Percentiles rank a stretch among this genome's conserved stretches.
Conservation (phyloP, 2,888 invertebrate genomes). For the Nomada ferruginata region DNA sequence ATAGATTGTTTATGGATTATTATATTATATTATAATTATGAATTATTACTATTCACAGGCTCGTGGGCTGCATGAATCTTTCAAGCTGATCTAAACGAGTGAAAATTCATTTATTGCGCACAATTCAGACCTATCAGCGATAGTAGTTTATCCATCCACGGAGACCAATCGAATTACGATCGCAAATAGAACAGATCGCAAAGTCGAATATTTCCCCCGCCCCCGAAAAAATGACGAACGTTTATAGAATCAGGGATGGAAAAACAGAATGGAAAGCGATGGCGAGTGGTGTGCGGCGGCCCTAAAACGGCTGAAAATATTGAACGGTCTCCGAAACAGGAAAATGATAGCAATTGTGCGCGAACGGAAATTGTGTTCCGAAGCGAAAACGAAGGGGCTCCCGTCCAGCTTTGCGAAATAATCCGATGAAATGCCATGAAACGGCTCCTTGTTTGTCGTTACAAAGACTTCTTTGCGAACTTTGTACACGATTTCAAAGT, state of each 20-base stretch:
- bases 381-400: slow-evolving; percentile 41
- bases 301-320: slow-evolving; percentile 21
- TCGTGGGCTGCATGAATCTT: too few relatives aligned
- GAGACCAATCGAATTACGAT: neutral
- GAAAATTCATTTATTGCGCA: neutral
- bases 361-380: slow-evolving; percentile 48
- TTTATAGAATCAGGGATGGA: neutral
- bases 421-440: slow-evolving; percentile 34
- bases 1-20: too few relatives aligned
- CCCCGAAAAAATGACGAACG: neutral
- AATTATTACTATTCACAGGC: too few relatives aligned
- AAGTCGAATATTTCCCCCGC: neutral
- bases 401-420: slow-evolving; percentile 30
- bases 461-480: slow-evolving; percentile 9
- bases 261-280: slow-evolving; percentile 8
- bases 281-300: neutral
- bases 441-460: slow-evolving; percentile 14
- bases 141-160: neutral
- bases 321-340: slow-evolving; percentile 33
- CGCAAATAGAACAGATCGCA: neutral
- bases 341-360: slow-evolving; percentile 51
- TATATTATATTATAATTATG: too few relatives aligned
- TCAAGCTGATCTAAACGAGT: neutral
- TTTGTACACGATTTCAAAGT: neutral
- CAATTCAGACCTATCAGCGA: too few relatives aligned